Base-by-base conservation (phyloP, 2,888 invertebrate species). In the Sepiola atlantica region DNA sequence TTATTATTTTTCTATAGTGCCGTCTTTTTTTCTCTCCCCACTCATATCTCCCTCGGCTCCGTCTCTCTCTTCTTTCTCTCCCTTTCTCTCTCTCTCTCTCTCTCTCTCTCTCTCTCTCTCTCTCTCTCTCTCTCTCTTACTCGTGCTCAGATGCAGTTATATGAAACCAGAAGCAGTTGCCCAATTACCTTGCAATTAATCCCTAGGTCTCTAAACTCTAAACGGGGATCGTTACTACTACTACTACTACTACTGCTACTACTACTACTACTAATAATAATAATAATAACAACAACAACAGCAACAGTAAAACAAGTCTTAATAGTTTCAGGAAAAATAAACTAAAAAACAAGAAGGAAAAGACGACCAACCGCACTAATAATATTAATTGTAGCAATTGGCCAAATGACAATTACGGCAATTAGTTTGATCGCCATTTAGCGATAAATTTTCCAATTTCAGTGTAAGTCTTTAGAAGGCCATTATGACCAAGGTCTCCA, bases 401-500 rank as follows among this genome's bases (percentile, higher is more conserved):
- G n/a, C 16, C n/a, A n/a, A 77, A 77, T 77, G n/a, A 77, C 77
- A 77, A 77, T 77, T 77, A 77, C 32, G 14, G 32, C 77, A 77
- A 77, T 77, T 77, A 77, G 77, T 32, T n/a, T 77, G 77, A 77
- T 77, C 77, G 77, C 77, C 77, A 77, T 77, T 77, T 77, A 77
- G 14, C 4, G 16, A 1, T n/a, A 45, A 77, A 77, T 77, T 77
- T 77, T 77, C 77, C n/a, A 77, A 77, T 77, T 77, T 77, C 77
- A 20, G 16, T n/a, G n/a, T n/a, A 77, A 77, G 77, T 16, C 77
- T 77, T 77, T 16, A 3, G 16, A 77, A 45, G 45, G n/a, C 32
- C n/a, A 77, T 77, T 77, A 32, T 32, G n/a, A n/a, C 77, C 77
- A 77, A 4, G 32, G 10, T 77, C n/a, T 8, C 77, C 32, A n/a